Conservation (phyloP, 2,797 vertebrate genomes). For the Oreochromis grahami region DNA sequence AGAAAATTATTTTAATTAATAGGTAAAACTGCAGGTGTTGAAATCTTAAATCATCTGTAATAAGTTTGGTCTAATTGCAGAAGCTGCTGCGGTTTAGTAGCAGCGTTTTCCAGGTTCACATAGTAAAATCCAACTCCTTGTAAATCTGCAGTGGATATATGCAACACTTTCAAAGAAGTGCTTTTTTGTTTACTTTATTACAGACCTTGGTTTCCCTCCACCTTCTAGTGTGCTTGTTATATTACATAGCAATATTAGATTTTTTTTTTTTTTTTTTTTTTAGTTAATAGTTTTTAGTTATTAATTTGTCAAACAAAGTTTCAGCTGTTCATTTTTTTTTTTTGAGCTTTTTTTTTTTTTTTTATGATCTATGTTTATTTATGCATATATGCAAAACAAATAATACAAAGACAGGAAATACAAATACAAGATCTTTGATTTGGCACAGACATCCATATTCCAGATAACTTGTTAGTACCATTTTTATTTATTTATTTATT, state of each 20-base stretch:
- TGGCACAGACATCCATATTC: too few relatives aligned
- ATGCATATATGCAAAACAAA: too few relatives aligned
- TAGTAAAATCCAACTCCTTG: neutral
- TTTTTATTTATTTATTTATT: too few relatives aligned
- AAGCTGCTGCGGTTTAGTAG: neutral
- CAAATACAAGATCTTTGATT: too few relatives aligned
- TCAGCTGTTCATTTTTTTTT: too few relatives aligned
- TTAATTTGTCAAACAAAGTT: too few relatives aligned
- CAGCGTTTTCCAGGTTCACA: neutral
- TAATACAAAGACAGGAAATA: too few relatives aligned
- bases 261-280: too few relatives aligned
- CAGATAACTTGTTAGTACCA: too few relatives aligned
- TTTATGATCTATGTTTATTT: too few relatives aligned
- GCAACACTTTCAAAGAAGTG: neutral
- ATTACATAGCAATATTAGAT: constrained; percentile 29
- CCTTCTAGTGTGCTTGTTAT: neutral
- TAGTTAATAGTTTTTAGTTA: too few relatives aligned
- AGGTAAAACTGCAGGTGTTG: constrained; percentile 8
- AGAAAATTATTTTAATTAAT: constrained; percentile 31
- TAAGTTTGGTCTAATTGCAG: constrained; percentile 7
- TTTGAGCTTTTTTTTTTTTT: too few relatives aligned
- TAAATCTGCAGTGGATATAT: neutral
- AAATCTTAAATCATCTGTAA: neutral
- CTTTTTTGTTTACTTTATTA: constrained; percentile 23
- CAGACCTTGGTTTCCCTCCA: neutral